Percentiles rank a stretch among this genome's conserved stretches.
These are phyloP conservation scores for Sebastes elongatus DNA, from an alignment of 2,797 vertebrate genomes.

Conservation along the genomic window DNA sequence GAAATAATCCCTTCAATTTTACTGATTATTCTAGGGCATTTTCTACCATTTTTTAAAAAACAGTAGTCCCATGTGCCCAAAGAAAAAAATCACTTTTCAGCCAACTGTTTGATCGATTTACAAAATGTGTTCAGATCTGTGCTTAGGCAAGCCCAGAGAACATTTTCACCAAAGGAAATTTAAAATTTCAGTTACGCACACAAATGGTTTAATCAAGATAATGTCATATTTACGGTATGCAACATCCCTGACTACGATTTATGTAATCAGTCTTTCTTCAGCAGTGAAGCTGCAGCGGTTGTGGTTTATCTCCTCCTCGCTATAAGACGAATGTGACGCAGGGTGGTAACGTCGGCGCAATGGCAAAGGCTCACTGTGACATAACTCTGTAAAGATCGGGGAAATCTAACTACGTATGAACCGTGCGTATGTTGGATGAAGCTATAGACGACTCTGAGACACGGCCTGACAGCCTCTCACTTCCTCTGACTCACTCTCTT, in stretches of 20 bases:
- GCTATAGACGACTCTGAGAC: constrained; percentile 16
- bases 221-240: neutral
- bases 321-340: constrained; percentile 54
- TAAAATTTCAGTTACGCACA: too few species aligned
- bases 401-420: constrained; percentile 34
- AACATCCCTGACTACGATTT: neutral
- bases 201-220: neutral
- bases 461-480: constrained; percentile 52
- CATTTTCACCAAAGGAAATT: too few species aligned
- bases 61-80: too few species aligned
- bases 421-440: constrained; percentile 16
- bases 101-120: too few species aligned
- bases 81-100: too few species aligned
- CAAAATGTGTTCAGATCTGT: too few species aligned
- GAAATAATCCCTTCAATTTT: too few species aligned
- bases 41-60: too few species aligned
- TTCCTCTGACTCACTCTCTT: constrained; percentile 70
- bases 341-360: constrained; percentile 10
- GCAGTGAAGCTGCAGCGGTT: neutral
- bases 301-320: neutral
- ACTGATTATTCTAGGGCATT: too few species aligned
- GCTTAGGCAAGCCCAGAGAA: too few species aligned
- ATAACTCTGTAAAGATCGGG: constrained; percentile 46
- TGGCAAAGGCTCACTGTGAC: constrained; percentile 36
- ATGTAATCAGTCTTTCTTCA: neutral